A percentile compares a stretch with the other conserved stretches of the same genome.
phyloP scores from a whole-genome alignment of 2,797 vertebrate genomes.

The Pteronotus mesoamericanus region DNA sequence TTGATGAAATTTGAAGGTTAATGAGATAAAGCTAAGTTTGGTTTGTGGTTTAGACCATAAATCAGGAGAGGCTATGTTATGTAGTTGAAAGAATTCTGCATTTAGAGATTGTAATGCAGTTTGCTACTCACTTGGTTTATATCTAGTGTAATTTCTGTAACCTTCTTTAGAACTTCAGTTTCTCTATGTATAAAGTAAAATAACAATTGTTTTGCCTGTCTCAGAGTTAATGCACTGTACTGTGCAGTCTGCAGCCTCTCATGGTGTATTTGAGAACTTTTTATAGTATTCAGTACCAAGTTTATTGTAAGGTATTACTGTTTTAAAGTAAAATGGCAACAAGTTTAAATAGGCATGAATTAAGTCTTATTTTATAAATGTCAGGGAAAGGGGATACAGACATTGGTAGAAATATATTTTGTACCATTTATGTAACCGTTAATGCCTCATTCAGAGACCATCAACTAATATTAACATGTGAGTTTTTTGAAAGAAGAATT shows the following conservation, averaged over 20 bases:
- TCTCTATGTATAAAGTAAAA: not conserved
- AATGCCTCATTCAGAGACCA: not conserved
- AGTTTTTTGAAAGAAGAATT: not conserved
- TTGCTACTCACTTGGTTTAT: not conserved
- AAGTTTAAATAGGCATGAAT: not conserved
- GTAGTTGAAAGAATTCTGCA: not conserved
- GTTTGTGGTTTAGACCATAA: not conserved
- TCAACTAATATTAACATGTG: not conserved
- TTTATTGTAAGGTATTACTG: not conserved
- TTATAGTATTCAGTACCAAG: not conserved
- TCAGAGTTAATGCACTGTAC: not conserved
- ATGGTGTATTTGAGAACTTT: not conserved
- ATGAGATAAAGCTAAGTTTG: not conserved
- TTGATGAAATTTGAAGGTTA: not conserved
- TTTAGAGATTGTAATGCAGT: not conserved
- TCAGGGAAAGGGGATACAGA: not conserved
- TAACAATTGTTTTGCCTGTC: not conserved
- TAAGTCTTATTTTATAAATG: not conserved
- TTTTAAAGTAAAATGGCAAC: constrained; percentile 32
- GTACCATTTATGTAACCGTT: not conserved
- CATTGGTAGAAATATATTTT: not conserved
- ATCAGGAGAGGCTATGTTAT: not conserved
- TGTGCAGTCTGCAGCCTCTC: not conserved
- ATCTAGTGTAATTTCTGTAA: not conserved
- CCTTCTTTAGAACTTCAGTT: not conserved